Percentiles rank a stretch among this genome's conserved stretches.
Conservation (phyloP, 2,888 invertebrate genomes). For the Micoletzkya japonica region DNA sequence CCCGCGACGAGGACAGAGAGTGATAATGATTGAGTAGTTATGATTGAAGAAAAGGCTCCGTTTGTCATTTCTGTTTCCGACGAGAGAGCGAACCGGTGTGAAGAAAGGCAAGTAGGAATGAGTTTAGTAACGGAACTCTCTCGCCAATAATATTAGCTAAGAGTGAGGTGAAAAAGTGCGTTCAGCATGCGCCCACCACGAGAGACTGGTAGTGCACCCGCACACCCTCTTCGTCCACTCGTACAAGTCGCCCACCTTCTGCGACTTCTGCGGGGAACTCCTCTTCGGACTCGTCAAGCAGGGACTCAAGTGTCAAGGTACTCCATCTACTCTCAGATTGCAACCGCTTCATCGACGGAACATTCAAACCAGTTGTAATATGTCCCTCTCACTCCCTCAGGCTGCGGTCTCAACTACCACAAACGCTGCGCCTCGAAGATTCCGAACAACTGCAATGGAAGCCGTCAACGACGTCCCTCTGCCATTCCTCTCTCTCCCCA, state of each 20-base stretch:
- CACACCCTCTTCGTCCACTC: conserved; percentile 94
- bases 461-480: conserved; percentile 67
- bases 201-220: conserved; percentile 73
- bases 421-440: conserved; percentile 91
- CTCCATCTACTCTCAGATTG: conserved; percentile 84
- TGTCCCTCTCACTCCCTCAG: conserved; percentile 68
- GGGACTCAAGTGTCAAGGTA: conserved; percentile 98
- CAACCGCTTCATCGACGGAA: conserved; percentile 99
- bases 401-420: conserved; percentile 96
- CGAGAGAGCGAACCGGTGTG: too few relatives aligned
- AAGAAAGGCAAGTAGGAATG: too few relatives aligned
- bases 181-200: conserved; percentile 68
- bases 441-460: conserved; percentile 88
- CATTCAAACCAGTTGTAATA: too few relatives aligned
- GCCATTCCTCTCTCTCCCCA: conserved; percentile 64
- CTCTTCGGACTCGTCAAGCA: conserved; percentile 95
- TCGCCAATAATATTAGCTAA: too few relatives aligned
- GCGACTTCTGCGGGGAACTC: conserved; percentile 99
- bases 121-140: too few relatives aligned
- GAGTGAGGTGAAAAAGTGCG: conserved; percentile 10
- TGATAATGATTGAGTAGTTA: too few relatives aligned
- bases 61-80: too few relatives aligned
- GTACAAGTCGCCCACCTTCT: conserved; percentile 97
- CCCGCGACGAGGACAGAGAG: too few relatives aligned
- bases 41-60: too few relatives aligned